These are phyloP conservation scores for Ichneumoninae sp. DNA, from an alignment of 2,888 invertebrate species.

Conservation along the genomic window DNA sequence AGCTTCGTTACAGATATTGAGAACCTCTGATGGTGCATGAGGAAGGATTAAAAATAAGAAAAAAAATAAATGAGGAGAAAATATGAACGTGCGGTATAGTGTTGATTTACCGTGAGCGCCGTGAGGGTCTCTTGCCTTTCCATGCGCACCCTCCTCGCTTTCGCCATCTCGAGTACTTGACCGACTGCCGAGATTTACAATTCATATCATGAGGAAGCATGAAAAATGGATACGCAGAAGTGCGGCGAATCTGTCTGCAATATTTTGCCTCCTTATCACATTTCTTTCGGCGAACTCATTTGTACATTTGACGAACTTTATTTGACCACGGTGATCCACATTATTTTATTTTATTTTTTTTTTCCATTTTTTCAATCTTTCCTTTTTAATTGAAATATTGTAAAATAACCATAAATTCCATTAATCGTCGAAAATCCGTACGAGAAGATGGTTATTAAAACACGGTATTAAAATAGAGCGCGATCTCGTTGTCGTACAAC, in stretches of 20 bases:
- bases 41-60: slow-evolving; percentile 27
- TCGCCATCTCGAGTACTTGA: slow-evolving; percentile 83
- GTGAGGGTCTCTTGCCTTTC: slow-evolving; percentile 44
- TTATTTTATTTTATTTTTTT: background rate
- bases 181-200: slow-evolving; percentile 51
- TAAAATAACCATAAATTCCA: background rate
- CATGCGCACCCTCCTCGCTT: slow-evolving; percentile 8
- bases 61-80: slow-evolving; percentile 5
- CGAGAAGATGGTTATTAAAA: slow-evolving; percentile 20
- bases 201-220: slow-evolving; percentile 44
- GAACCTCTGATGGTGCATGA: slow-evolving; percentile 43
- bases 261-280: background rate
- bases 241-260: background rate
- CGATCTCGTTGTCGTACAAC: slow-evolving; percentile 13
- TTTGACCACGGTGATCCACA: background rate
- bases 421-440: background rate
- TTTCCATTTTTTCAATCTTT: background rate
- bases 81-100: slow-evolving; percentile 43
- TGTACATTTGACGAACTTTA: background rate
- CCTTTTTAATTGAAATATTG: background rate
- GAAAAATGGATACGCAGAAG: slow-evolving; percentile 49
- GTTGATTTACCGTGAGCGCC: slow-evolving; percentile 64
- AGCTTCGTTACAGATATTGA: slow-evolving; percentile 55
- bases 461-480: slow-evolving; percentile 34
- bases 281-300: background rate